Base-by-base conservation (phyloP, 2,888 invertebrate species). In the Pammene fasciana region DNA sequence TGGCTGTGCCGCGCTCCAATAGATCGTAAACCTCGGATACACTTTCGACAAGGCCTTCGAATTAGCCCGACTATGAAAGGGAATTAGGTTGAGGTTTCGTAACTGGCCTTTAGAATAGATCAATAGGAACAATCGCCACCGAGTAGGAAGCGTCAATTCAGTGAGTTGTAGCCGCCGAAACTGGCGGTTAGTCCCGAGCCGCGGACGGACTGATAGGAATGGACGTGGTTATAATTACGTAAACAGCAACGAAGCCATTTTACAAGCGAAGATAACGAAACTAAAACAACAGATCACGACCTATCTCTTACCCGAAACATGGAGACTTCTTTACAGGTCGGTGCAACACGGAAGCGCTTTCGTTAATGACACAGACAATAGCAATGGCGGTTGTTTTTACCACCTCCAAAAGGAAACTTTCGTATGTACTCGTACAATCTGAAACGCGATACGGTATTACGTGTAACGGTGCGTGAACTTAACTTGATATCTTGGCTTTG, bases 1-100 rank as follows among this genome's bases (percentile, higher is more conserved):
- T 48, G 70, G 59, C 72, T 67, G 78, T 79, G 75, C 88, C 89
- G 88, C 83, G 89, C 82, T 84, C 86, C 62, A 50, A 82, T 85
- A 81, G 79, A 76, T 83, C 85, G 79, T 82, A 81, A 89, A 85
- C 83, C 85, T 80, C 81, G 83, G 82, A 88, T 85, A 79, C 79
- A 84, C 82, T 84, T 84, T 83, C 81, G 80, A 78, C 83, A 78
- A 83, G 81, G 83, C 78, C 79, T 71, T 71, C 62, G 66, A 73
- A 73, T 74, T 74, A 72, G 74, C 75, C 74, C 74, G 75, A 70
- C 59, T 65, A 65, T 60, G 65, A 70, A 70, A 60, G 65, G 65
- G 65, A 68, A 65, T 77, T 79, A 77, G 74, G 77, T 72, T 72
- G 74, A 73, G 72, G 55, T 60, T 46, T 67, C 68, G 71, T 67